Base-by-base conservation (phyloP, 2,113 vertebrate genomes). In the Cinclus mexicanus region DNA sequence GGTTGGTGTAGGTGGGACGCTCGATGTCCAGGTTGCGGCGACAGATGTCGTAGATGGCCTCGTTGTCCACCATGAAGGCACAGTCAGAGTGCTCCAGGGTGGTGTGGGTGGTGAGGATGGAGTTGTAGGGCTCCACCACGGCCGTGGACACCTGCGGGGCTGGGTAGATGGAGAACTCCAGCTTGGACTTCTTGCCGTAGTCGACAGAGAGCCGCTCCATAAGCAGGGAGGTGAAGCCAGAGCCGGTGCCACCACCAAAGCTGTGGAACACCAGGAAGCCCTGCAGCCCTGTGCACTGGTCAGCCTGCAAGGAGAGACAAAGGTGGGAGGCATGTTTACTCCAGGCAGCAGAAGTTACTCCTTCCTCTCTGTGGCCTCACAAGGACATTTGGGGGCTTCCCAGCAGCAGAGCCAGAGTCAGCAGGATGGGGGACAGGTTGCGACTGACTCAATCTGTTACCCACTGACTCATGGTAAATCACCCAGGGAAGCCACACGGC, bases 81-180 rank as follows among this genome's bases (percentile, higher is more conserved):
- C 98, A 98, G 94, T 98, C 98, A 3, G 98, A 98, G 96, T 98
- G 98, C 97, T 99, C 99, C 79, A 98, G 96, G 86, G 98, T 98
- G 96, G 98, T 98, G 95, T 98, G 98, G 77, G 98, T 98, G 96
- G 98, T 99, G 83, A 99, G 98, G 97, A 98, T 98, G 95, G 98
- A 98, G 96, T 99, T 99, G 98, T 99, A 99, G 94, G 98, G 98
- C 97, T 99, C 99, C 97, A 97, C 98, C 91, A 96, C 98, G 37
- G 98, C 98, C 0, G 94, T 98, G 94, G 94, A 98, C 23, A 94
- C 97, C 87, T 94, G 97, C 0, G 96, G 97, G n/a, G 78, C 96
- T 1, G 84, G 97, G 96, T 95, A 96, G 94, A 96, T 95, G 92
- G 95, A 95, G 94, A 96, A 96, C 95, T 98, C 98, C 97, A 98